Evolutionary conservation across 2,113 vertebrate genomes (phyloP), one percentile per base, ranked within the genome.

Genomic region (Toxostoma redivivum): DNA sequence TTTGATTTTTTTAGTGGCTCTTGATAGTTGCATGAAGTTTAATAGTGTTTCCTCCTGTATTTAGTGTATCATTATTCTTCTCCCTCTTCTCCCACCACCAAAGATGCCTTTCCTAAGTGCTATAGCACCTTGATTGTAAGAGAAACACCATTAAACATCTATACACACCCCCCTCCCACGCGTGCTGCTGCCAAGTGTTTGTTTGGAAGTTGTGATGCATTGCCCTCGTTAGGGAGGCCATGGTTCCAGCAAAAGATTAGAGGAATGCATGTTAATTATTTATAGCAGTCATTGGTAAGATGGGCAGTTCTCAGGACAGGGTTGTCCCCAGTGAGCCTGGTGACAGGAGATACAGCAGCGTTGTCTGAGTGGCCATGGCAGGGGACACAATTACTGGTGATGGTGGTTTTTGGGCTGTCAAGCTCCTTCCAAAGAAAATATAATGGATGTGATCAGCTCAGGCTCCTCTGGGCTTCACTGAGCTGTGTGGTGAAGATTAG

Each of bases 131-230:
- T 57, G 18, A 40, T 38, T 92, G 57, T 85, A 96, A 94, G 79
- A 92, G 90, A 95, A 86, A 62, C 12, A 40, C 54, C 53, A 90
- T 95, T 88, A 95, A 93, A 94, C 45, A 44, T 74, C 67, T 91
- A 10, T 57, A 50, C 77, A 73, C 33, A 64, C 3, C 27, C 13
- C 35, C 15, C 2, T 11, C 28, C 54, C 2, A 30, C 3, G 4
- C 0, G 4, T 92, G 66, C 61, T 6, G 15, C 70, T 88, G 12
- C 70, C 65, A 42, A 27, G 27, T 61, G 56, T 84, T 65, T 91
- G 40, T 58, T 47, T 83, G 74, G 53, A 76, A 74, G 50, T 10
- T 54, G 35, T 21, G 28, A 53, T 57, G 40, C 40, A 8, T 53
- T 40, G 30, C 47, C 11, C 77, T 65, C 42, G 3, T n/a, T 60